Percentiles rank a stretch among this genome's conserved stretches.
Evolutionary conservation across 2,888 invertebrate species (phyloP).

Genomic region (Drosophila neotestacea): DNA sequence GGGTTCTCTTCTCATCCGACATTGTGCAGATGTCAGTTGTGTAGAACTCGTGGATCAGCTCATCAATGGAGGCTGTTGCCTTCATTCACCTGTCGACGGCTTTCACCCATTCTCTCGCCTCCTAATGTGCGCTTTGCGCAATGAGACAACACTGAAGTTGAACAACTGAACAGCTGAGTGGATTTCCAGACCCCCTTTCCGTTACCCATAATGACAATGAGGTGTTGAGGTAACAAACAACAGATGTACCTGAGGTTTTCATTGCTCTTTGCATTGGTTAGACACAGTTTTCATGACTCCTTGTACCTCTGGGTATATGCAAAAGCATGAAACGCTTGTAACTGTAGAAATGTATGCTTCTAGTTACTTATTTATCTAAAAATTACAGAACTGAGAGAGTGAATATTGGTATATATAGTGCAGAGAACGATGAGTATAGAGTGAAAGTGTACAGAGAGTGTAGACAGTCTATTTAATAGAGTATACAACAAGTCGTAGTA

Average conservation of each 20-base stretch:
- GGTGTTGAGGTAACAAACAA: constrained; percentile 51
- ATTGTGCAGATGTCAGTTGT: constrained; percentile 40
- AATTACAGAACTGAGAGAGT: too few species aligned
- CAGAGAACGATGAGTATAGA: background rate
- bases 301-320: background rate
- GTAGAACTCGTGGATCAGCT: constrained; percentile 13
- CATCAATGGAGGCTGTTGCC: constrained; percentile 42
- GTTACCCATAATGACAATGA: constrained; percentile 33
- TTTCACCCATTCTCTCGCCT: constrained; percentile 40
- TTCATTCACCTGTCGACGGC: constrained; percentile 55
- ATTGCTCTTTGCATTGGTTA: constrained; percentile 34
- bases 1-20: constrained; percentile 5
- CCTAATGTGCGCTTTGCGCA: constrained; percentile 51
- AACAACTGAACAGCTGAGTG: constrained; percentile 26
- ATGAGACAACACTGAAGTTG: constrained; percentile 29
- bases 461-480: background rate
- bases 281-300: constrained; percentile 15
- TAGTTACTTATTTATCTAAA: too few species aligned
- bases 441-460: too few species aligned
- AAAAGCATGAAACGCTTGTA: background rate
- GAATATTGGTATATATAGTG: background rate
- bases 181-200: constrained; percentile 21
- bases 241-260: constrained; percentile 38
- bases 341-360: background rate
- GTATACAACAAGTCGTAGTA: background rate